These are phyloP conservation scores for Scolopax mira DNA, from an alignment of 2,113 vertebrate genomes.

Conservation along the genomic window DNA sequence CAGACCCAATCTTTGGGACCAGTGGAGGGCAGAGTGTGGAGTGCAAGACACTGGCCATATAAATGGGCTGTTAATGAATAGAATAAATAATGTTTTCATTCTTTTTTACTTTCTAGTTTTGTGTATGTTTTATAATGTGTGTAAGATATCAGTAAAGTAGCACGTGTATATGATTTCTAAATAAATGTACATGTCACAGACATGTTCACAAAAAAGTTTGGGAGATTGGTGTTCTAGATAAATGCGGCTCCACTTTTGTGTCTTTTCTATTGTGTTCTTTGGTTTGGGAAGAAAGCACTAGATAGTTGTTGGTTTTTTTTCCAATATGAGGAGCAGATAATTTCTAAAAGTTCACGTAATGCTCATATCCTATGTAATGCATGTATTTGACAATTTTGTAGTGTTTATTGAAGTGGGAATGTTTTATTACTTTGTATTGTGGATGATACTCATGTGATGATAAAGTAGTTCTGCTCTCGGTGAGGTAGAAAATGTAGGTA, in stretches of 20 bases:
- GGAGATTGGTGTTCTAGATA: neutral
- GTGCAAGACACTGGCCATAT: neutral
- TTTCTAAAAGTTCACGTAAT: neutral
- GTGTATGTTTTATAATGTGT: neutral
- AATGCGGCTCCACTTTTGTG: neutral
- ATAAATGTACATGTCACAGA: fast-evolving
- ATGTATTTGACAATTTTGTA: neutral
- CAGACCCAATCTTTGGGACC: neutral
- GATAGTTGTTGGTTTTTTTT: neutral
- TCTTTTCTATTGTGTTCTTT: neutral
- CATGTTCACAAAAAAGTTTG: neutral
- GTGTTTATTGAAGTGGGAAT: neutral
- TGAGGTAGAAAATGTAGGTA: neutral
- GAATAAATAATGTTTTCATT: neutral
- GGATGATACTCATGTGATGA: neutral
- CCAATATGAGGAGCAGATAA: neutral
- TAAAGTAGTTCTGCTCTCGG: neutral
- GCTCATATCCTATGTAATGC: neutral
- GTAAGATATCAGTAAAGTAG: neutral
- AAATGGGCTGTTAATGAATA: neutral
- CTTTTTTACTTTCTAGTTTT: neutral
- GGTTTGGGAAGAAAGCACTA: neutral
- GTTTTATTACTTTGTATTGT: neutral
- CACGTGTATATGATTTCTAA: neutral
- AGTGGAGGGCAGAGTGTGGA: neutral